phyloP scores from a whole-genome alignment of 2,797 vertebrate species.

The Microcaecilia unicolor region DNA sequence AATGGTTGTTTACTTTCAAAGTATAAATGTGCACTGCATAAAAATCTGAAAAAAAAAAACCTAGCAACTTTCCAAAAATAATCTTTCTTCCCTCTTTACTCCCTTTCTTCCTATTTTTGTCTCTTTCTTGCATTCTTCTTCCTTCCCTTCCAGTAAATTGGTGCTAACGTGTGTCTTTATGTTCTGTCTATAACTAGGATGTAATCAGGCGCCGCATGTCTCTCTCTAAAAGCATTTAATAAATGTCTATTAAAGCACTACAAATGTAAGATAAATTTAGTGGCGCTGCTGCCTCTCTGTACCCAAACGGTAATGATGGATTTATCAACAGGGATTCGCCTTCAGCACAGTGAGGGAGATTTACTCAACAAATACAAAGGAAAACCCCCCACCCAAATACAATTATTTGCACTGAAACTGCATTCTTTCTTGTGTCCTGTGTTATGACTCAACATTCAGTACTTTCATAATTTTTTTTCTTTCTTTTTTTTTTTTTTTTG shows the following conservation, averaged over 20 bases:
- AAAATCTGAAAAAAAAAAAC: too few species aligned
- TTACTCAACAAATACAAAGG: constrained; percentile 53
- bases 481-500: constrained; percentile 7
- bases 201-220: constrained; percentile 68
- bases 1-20: too few species aligned
- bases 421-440: constrained; percentile 30
- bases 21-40: too few species aligned
- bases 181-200: constrained; percentile 64
- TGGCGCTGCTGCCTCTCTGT: constrained; percentile 56
- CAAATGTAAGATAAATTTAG: constrained; percentile 73
- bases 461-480: constrained; percentile 8
- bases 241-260: constrained; percentile 73
- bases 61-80: too few species aligned
- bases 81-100: constrained; percentile 9
- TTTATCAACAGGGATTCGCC: constrained; percentile 66
- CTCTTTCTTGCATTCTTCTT: constrained; percentile 15
- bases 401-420: constrained; percentile 45
- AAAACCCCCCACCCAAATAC: constrained; percentile 49
- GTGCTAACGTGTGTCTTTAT: constrained; percentile 61
- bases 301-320: constrained; percentile 64
- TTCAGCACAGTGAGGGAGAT: constrained; percentile 52
- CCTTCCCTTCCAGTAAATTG: constrained; percentile 52
- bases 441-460: neutral
- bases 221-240: constrained; percentile 75
- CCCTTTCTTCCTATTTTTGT: constrained; percentile 1